A percentile compares a stretch with the other conserved stretches of the same genome.
phyloP scores from a whole-genome alignment of 2,797 vertebrate species.

The Pseudochirops cupreus region DNA sequence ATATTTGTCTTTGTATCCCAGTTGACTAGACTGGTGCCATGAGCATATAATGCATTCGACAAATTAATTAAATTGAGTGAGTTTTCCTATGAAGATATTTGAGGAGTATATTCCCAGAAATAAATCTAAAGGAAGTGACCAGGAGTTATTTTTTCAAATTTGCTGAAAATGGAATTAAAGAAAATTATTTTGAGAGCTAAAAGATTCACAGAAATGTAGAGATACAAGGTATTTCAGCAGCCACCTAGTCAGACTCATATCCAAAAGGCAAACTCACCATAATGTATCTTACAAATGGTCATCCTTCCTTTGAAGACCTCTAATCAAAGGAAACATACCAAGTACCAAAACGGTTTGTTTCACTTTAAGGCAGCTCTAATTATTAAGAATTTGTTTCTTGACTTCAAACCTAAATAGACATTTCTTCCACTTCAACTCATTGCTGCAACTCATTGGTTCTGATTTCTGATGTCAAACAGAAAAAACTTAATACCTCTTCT shows the following conservation, averaged over 20 bases:
- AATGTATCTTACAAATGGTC: background rate
- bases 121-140: background rate
- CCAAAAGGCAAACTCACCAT: background rate
- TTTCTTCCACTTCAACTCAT: background rate
- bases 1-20: background rate
- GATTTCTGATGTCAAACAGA: background rate
- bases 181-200: background rate
- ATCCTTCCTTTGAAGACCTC: background rate
- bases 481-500: background rate
- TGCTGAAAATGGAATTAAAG: background rate
- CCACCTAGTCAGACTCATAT: background rate
- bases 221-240: background rate
- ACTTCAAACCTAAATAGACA: background rate
- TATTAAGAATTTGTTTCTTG: background rate
- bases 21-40: background rate
- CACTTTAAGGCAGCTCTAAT: background rate
- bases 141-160: background rate
- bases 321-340: background rate
- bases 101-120: slow-evolving; percentile 18
- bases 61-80: background rate
- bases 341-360: background rate
- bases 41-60: background rate
- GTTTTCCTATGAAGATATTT: background rate
- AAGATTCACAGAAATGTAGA: background rate
- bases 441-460: background rate